Conservation (phyloP, 1,140 invertebrate species). For the Nasonia vitripennis region DNA sequence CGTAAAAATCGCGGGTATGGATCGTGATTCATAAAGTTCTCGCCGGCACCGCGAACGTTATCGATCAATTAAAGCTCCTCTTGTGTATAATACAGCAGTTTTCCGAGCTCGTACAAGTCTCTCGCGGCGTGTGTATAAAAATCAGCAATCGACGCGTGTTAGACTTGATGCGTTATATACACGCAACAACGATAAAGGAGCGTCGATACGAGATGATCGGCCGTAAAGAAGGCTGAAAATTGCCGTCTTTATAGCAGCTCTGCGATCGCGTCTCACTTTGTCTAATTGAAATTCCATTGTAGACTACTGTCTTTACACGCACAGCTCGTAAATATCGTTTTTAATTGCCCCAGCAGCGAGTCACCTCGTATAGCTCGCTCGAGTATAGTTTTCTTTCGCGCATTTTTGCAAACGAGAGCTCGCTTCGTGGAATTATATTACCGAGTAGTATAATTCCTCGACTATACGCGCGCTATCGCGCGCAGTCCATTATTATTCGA, state of each 20-base stretch:
- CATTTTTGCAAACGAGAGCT: no score
- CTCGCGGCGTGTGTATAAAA: neutral
- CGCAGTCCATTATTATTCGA: neutral
- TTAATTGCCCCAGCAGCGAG: no score
- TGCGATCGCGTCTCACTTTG: neutral
- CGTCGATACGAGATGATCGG: conserved; percentile 15
- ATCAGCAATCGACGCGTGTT: conserved; percentile 11
- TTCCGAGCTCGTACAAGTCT: neutral
- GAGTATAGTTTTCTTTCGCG: no score
- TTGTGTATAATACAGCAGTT: conserved; percentile 25
- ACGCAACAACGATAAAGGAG: neutral
- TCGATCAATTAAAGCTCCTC: conserved; percentile 29
- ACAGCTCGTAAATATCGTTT: no score
- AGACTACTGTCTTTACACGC: no score
- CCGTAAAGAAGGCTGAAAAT: conserved; percentile 30
- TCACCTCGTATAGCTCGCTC: no score
- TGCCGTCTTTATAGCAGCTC: neutral
- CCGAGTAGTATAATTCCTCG: neutral
- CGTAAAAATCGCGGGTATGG: no score
- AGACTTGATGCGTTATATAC: neutral
- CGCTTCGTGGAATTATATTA: no score
- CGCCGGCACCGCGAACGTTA: neutral
- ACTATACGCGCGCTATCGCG: neutral
- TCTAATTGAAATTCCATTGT: no score
- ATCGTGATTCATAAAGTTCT: conserved; percentile 45